A percentile compares a stretch with the other conserved stretches of the same genome.
phyloP scores from a whole-genome alignment of 2,888 invertebrate genomes.

The Oasisia sp. region DNA sequence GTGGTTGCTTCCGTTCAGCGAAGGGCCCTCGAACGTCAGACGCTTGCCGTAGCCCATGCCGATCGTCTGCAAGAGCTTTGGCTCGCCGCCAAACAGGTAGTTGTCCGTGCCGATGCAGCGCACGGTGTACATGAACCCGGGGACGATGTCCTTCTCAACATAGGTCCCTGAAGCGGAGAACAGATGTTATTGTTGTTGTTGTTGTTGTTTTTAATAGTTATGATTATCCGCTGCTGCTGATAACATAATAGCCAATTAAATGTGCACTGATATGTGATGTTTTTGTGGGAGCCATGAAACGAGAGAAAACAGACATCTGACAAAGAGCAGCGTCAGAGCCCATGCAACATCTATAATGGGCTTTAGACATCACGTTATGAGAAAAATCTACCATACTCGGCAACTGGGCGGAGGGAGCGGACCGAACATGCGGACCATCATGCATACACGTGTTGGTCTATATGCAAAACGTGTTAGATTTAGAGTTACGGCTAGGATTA shows the following conservation, averaged over 20 bases:
- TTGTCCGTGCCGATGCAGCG: conserved; percentile 75
- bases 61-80: conserved; percentile 75
- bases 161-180: conserved; percentile 72
- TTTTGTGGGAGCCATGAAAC: neutral
- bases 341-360: neutral
- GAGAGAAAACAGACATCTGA: neutral
- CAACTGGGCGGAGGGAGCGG: too few relatives aligned
- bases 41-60: conserved; percentile 81
- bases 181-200: neutral
- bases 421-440: too few relatives aligned
- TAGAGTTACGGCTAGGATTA: too few relatives aligned
- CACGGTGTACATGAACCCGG: conserved; percentile 80
- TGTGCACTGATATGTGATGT: neutral
- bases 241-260: neutral
- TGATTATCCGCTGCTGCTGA: neutral
- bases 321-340: neutral
- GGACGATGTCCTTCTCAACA: conserved; percentile 77
- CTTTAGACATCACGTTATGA: neutral
- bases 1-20: conserved; percentile 69
- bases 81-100: conserved; percentile 75
- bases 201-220: neutral
- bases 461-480: too few relatives aligned
- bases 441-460: too few relatives aligned
- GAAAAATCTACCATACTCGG: too few relatives aligned
- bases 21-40: conserved; percentile 77